Evolutionary conservation across 37 sponge, comb jelly and placozoan species (phyloP).

Genomic region (Theonella swinhoei): DNA sequence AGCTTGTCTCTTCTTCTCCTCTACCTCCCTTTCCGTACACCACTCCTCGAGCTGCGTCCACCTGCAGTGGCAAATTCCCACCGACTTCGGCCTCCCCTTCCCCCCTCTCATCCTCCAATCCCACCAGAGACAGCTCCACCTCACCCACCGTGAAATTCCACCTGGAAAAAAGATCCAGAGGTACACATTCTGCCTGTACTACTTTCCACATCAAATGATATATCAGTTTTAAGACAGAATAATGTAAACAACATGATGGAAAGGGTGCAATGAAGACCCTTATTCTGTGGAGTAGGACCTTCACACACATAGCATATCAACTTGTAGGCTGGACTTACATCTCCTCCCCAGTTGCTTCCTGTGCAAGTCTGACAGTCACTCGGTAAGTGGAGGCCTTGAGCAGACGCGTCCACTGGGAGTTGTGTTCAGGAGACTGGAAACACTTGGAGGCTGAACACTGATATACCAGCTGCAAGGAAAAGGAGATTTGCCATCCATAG

Average conservation of each 20-base stretch:
- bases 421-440: constrained; percentile 39
- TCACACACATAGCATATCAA: too few species aligned
- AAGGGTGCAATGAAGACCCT: background rate
- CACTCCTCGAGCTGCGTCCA: constrained; percentile 20
- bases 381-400: constrained; percentile 19
- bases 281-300: too few species aligned
- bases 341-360: constrained; percentile 44
- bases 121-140: constrained; percentile 24
- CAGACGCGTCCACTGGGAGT: constrained; percentile 12
- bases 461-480: constrained; percentile 25
- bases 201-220: too few species aligned
- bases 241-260: background rate
- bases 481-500: too few species aligned
- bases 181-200: too few species aligned
- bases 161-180: constrained; percentile 18
- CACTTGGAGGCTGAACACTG: constrained; percentile 40
- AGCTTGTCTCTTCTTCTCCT: background rate
- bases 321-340: constrained; percentile 15
- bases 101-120: background rate
- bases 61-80: constrained; percentile 5
- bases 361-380: constrained; percentile 42
- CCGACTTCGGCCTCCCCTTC: constrained; percentile 5
- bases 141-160: constrained; percentile 75
- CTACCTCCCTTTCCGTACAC: constrained; percentile 11
- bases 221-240: too few species aligned